Evolutionary conservation across 2,888 invertebrate species (phyloP).

Genomic region (Odontomyia ornata): DNA sequence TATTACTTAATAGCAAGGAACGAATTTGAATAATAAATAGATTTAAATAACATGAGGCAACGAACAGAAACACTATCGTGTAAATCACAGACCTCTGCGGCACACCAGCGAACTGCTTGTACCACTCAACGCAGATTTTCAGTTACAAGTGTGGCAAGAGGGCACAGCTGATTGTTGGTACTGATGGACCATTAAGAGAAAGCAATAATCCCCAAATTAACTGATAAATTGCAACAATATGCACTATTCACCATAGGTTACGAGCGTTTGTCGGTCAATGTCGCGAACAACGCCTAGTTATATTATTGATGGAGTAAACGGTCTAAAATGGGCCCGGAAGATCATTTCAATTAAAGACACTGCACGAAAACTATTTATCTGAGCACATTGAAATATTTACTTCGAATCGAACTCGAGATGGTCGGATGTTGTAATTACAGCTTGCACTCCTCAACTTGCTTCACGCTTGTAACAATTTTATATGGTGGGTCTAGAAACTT

Average conservation of each 20-base stretch:
- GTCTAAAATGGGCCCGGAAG: too few relatives aligned
- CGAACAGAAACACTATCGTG: constrained; percentile 7
- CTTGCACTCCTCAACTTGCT: neutral
- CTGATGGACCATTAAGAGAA: neutral
- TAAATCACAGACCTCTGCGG: neutral
- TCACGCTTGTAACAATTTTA: neutral
- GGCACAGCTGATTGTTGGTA: neutral
- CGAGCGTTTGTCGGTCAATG: constrained; percentile 18
- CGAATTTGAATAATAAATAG: constrained; percentile 28
- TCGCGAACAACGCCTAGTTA: neutral
- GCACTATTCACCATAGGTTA: constrained; percentile 4
- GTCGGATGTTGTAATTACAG: constrained; percentile 6
- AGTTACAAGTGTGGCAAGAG: constrained; percentile 16
- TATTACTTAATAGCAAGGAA: constrained; percentile 17
- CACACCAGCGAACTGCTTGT: neutral
- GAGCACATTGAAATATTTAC: neutral
- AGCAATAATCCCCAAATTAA: neutral
- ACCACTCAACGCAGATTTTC: neutral
- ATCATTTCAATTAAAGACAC: too few relatives aligned
- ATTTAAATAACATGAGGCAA: constrained; percentile 14
- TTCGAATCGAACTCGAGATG: neutral
- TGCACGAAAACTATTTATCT: too few relatives aligned
- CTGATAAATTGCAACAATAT: neutral
- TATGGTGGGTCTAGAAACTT: neutral
- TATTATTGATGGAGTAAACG: too few relatives aligned